A percentile compares a stretch with the other conserved stretches of the same genome.
Evolutionary conservation across 2,797 vertebrate genomes (phyloP).

Genomic region (Pelobates cultripes): DNA sequence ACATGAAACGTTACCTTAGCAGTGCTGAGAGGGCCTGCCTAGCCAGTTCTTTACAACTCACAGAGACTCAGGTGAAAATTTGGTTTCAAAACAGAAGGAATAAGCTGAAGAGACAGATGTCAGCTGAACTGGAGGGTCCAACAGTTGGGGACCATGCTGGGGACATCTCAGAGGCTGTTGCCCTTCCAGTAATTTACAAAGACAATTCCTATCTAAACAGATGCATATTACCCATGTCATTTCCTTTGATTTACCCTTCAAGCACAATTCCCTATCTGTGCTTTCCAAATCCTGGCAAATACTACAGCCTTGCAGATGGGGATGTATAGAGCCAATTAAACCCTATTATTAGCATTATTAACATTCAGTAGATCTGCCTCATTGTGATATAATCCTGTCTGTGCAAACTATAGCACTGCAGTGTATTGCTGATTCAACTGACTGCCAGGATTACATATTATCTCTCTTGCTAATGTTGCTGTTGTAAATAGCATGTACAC

Average conservation of each 20-base stretch:
- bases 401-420: too few species aligned
- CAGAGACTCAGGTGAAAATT: slow-evolving; percentile 97
- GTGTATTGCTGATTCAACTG: background rate
- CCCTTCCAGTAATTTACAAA: slow-evolving; percentile 81
- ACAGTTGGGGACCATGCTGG: slow-evolving; percentile 79
- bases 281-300: slow-evolving; percentile 82
- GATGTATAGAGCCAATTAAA: slow-evolving; percentile 77
- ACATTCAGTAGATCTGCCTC: background rate
- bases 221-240: slow-evolving; percentile 81
- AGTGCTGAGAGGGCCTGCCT: slow-evolving; percentile 87
- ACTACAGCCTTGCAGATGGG: slow-evolving; percentile 83
- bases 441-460: slow-evolving; percentile 18
- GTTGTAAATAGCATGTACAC: slow-evolving; percentile 40
- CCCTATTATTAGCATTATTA: background rate
- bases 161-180: background rate
- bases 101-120: slow-evolving; percentile 95
- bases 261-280: slow-evolving; percentile 83
- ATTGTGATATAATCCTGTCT: background rate
- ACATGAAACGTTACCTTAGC: slow-evolving; percentile 84
- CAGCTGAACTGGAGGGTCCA: slow-evolving; percentile 42
- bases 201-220: slow-evolving; percentile 79
- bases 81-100: slow-evolving; percentile 98
- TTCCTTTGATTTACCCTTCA: slow-evolving; percentile 82
- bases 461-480: slow-evolving; percentile 11
- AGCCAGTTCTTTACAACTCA: slow-evolving; percentile 86